Conservation (phyloP, 2,113 vertebrate genomes). For the Elgaria multicarinata region DNA sequence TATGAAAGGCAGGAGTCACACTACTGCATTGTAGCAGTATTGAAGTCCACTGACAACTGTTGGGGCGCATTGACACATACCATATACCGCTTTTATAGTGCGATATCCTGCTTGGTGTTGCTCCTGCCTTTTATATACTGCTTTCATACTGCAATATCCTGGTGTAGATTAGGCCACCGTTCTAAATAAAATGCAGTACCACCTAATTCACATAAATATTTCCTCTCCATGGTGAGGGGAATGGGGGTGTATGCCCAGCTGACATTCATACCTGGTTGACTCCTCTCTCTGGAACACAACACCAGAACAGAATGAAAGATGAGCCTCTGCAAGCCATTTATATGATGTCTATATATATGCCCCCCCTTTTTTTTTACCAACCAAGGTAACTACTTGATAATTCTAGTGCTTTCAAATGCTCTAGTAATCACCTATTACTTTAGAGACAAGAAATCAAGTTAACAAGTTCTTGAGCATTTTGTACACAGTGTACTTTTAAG, state of each 20-base stretch:
- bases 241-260: not conserved
- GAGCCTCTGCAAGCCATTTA: slow-evolving; percentile 42
- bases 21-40: too few relatives aligned
- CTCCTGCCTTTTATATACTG: too few relatives aligned
- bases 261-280: not conserved
- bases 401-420: not conserved
- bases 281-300: not conserved
- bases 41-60: too few relatives aligned
- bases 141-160: too few relatives aligned
- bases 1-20: too few relatives aligned
- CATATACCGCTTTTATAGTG: too few relatives aligned
- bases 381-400: not conserved
- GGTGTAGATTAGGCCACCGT: too few relatives aligned
- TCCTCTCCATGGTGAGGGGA: not conserved
- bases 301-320: not conserved
- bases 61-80: too few relatives aligned
- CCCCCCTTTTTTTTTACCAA: too few relatives aligned
- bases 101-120: too few relatives aligned
- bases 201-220: not conserved
- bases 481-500: not conserved
- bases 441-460: slow-evolving; percentile 9
- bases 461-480: slow-evolving; percentile 20
- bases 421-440: not conserved
- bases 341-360: not conserved
- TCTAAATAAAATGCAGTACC: not conserved